Evolutionary conservation across 2,797 vertebrate genomes (phyloP), one percentile per base, ranked within the genome.

Genomic region (Syngnathus rostellatus): DNA sequence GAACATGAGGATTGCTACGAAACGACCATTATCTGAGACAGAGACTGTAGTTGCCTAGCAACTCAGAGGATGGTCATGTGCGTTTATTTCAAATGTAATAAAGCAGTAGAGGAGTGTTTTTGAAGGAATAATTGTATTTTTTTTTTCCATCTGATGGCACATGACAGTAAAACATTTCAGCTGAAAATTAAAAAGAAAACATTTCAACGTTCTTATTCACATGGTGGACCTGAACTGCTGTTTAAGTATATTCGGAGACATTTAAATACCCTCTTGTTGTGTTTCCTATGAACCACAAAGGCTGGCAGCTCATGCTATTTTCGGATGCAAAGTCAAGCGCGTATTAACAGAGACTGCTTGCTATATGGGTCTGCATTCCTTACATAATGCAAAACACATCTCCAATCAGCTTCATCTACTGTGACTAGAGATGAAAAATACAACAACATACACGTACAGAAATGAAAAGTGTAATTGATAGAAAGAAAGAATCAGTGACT

Each of bases 41-140:
- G 63, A 40, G 23, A 72, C 66, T 62, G 73, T 68, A 80, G 90
- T 92, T 90, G 90, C 90, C 82, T 88, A 71, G 91, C 89, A 90
- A 91, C 90, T 58, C 62, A 69, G 80, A 75, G 74, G 71, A 73
- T 73, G 71, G 46, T 61, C 3, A 58, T 69, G 61, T 80, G 82
- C 75, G 81, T 79, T 70, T 72, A 63, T 81, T 87, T 63, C 63
- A 83, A 80, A 81, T 70, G 62, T 76, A 74, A 80, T 64, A 45
- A 19, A 14, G 38, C 64, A 41, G 69, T 68, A 77, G 79, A 71
- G 67, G 5, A n/a, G 37, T 17, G 10, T n/a, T 60, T 21, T 40
- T 60, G 2, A 62, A 25, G 21, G 1, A 45, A 63, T 4, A 10
- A 16, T 62, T 11, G 40, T n/a, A n/a, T 37, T 14, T 6, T 46